phyloP scores from a whole-genome alignment of 2,888 invertebrate species.

The Macroteleia sp. region DNA sequence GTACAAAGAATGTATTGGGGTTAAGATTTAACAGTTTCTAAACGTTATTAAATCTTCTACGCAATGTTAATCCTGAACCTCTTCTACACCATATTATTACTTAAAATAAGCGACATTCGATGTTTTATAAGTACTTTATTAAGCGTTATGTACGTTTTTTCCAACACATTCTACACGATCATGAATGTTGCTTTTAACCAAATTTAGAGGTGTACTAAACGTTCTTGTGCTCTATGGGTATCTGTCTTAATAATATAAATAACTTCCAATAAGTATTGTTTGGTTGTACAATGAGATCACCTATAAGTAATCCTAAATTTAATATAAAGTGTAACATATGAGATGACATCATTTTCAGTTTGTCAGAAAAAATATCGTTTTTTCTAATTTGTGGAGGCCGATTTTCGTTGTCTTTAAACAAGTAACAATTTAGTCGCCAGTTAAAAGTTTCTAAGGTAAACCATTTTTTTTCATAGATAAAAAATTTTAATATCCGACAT shows the following conservation, averaged over 20 bases:
- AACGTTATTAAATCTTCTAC: too few relatives aligned
- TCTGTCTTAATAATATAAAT: not conserved
- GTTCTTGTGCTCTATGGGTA: too few relatives aligned
- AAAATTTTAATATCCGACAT: not conserved
- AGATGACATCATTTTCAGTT: constrained; percentile 18
- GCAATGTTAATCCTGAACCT: too few relatives aligned
- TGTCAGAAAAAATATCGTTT: not conserved
- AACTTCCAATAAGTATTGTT: constrained; percentile 4
- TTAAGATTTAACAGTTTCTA: too few relatives aligned
- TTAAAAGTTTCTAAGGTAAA: constrained; percentile 5
- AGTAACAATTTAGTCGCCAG: constrained; percentile 10
- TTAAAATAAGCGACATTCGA: too few relatives aligned
- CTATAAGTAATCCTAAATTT: constrained; percentile 11
- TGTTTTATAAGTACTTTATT: too few relatives aligned
- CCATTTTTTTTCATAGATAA: not conserved
- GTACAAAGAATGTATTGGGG: too few relatives aligned
- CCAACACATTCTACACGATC: too few relatives aligned
- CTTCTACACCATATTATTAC: too few relatives aligned
- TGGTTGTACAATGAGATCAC: not conserved
- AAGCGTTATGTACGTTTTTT: too few relatives aligned
- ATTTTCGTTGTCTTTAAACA: constrained; percentile 5
- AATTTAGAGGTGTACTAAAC: too few relatives aligned
- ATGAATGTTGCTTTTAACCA: too few relatives aligned
- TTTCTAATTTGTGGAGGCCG: constrained; percentile 2
- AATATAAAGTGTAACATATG: constrained; percentile 8